Base-by-base conservation (phyloP, 1,140 invertebrate genomes). In the Apis dorsata region DNA sequence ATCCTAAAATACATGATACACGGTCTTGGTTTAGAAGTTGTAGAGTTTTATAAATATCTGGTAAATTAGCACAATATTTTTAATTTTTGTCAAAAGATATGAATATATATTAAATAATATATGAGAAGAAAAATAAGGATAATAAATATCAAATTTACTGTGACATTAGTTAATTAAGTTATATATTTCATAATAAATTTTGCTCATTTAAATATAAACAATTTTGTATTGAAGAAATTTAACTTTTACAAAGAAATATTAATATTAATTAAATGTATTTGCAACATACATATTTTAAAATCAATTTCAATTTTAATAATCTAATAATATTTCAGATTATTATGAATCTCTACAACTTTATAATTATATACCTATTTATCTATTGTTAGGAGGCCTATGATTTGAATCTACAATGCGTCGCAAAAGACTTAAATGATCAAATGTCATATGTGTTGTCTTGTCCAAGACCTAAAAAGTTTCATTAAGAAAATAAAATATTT, bases 341-440 rank as follows among this genome's bases (percentile, higher is more conserved):
- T 85, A 85, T 74, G 75, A 79, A 83, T 82, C 80, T 86, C 85
- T 85, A 71, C 69, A 82, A 72, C 80, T 83, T 79, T 65, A 86
- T 57, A 60, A 84, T 88, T 90, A 86, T 73, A 86, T 82, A 84
- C 74, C 77, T 87, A 85, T 85, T 85, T 87, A 86, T 90, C 81
- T 85, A 90, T 90, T 78, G 81, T 87, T 88, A 88, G 77, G 74
- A 85, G 88, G 89, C 89, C 88, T 90, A 90, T 87, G 65, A 87
- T 90, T 90, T 87, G 78, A 90, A 81, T 75, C 70, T 85, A 87
- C 83, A 85, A 76, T 82, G 75, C 75, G 78, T 62, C 77, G 62
- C 19, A 77, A 68, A 85, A 81, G 57, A 87, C 80, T 81, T 72
- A 68, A 81, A 81, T 74, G 62, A 81, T 63, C 21, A 68, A 68